phyloP scores from a whole-genome alignment of 2,888 invertebrate genomes.

The Dynastes hyllus region DNA sequence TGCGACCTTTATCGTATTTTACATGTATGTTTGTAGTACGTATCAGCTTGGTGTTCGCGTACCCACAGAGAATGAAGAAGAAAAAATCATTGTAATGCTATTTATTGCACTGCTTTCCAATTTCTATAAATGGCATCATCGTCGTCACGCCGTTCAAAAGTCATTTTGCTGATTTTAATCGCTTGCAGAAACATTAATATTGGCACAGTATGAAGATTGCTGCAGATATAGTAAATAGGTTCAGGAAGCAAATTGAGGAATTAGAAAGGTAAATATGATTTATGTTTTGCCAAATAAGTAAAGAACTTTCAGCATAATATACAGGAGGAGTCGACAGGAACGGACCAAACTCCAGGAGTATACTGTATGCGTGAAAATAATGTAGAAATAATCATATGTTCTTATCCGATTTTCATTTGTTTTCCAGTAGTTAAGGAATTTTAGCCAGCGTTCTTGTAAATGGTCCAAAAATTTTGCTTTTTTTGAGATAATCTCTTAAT shows the following conservation, averaged over 20 bases:
- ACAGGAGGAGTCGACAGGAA: too few species aligned
- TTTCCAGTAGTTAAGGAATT: too few species aligned
- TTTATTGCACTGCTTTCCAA: constrained; percentile 34
- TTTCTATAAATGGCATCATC: constrained; percentile 40
- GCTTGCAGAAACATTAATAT: constrained; percentile 14
- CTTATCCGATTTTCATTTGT: too few species aligned
- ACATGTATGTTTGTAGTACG: constrained; percentile 8
- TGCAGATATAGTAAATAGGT: background rate
- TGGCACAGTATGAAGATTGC: background rate
- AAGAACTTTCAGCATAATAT: too few species aligned
- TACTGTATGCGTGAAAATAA: too few species aligned
- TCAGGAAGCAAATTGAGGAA: constrained; percentile 3
- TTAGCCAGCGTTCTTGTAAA: too few species aligned
- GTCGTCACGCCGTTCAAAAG: constrained; percentile 27
- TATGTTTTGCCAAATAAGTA: background rate
- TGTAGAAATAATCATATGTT: too few species aligned
- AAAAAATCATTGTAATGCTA: constrained; percentile 31
- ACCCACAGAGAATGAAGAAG: constrained; percentile 7
- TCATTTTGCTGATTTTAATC: constrained; percentile 9
- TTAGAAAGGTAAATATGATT: background rate
- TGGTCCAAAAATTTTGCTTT: too few species aligned
- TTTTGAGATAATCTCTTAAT: too few species aligned
- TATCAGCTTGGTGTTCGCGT: background rate
- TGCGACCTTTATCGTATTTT: constrained; percentile 31
- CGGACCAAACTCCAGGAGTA: too few species aligned